phyloP scores from a whole-genome alignment of 2,888 invertebrate genomes.

The Gortyna flavago region DNA sequence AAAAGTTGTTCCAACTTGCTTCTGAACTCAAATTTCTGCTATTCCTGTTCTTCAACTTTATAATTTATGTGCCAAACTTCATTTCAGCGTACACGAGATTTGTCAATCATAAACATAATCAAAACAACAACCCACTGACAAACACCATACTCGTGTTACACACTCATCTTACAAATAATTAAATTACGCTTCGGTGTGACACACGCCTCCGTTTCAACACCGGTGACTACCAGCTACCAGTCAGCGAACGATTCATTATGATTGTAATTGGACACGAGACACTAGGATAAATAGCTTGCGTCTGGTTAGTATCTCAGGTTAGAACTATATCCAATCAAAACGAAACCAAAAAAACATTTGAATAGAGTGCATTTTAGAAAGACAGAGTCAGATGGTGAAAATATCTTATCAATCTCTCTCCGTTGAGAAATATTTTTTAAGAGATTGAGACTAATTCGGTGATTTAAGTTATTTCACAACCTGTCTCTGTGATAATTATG shows the following conservation, averaged over 20 bases:
- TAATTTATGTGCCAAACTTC: neutral
- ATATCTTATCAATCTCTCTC: constrained; percentile 70
- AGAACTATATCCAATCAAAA: constrained; percentile 56
- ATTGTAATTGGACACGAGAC: constrained; percentile 83
- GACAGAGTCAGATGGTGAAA: constrained; percentile 57
- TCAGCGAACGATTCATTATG: constrained; percentile 80
- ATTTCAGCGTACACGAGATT: neutral
- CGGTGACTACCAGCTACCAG: constrained; percentile 73
- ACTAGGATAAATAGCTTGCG: constrained; percentile 78
- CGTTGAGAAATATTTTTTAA: constrained; percentile 70
- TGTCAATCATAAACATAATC: neutral
- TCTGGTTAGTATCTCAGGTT: constrained; percentile 72
- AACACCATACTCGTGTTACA: constrained; percentile 38
- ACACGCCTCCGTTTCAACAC: constrained; percentile 72
- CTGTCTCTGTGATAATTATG: neutral
- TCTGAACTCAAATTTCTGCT: no score
- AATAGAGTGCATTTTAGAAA: constrained; percentile 61
- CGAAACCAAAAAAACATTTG: constrained; percentile 55
- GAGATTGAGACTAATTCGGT: constrained; percentile 56
- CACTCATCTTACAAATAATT: constrained; percentile 39
- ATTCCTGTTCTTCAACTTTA: no score
- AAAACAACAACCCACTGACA: constrained; percentile 13
- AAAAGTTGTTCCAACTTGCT: neutral
- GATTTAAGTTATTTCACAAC: constrained; percentile 13
- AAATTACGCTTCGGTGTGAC: constrained; percentile 69